Evolutionary conservation across 2,113 vertebrate species (phyloP), one percentile per base, ranked within the genome.

Genomic region (Embiotoca jacksoni): DNA sequence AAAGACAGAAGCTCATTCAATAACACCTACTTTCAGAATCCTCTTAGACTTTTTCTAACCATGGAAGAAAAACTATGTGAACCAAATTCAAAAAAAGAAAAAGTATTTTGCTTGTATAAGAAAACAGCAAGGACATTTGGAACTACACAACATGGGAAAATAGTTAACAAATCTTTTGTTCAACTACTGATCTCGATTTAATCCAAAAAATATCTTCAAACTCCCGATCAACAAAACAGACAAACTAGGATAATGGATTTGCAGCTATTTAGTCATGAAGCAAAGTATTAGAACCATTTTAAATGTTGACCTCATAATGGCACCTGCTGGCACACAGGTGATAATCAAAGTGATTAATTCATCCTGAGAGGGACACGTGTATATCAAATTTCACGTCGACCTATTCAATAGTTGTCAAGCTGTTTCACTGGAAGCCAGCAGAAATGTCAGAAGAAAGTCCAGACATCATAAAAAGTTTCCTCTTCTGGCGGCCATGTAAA

Each of bases 141-240:
- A 57, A 55, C 52, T 64, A 23, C 7, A 32, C 5, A 69, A 36
- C 31, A 41, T 7, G 6, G 59, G 31, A 36, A 69, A 53, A 9
- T 16, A 31, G 15, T 9, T 59, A 36, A 74, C 23, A 32, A 54
- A 49, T 66, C 2, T 7, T 16, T 62, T 41, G 33, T 32, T 63
- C 41, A 72, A 39, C 39, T 1, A 54, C 31, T 36, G 46, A 63
- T 3, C 41, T 7, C 37, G 30, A 56, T 85, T 74, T 14, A 8
- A n/a, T 37, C 49, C 7, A 72, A 35, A 37, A 72, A 36, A 77
- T 6, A 35, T 4, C 31, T 64, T 23, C 23, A 23, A 23, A 23
- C 23, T 23, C 23, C 23, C 23, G 23, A 23, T 23, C 23, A 23
- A 23, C 23, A 23, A 23, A 23, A 23, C 23, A 23, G 23, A 23